phyloP scores from a whole-genome alignment of 2,797 vertebrate genomes.

The Sebastes iracundus region DNA sequence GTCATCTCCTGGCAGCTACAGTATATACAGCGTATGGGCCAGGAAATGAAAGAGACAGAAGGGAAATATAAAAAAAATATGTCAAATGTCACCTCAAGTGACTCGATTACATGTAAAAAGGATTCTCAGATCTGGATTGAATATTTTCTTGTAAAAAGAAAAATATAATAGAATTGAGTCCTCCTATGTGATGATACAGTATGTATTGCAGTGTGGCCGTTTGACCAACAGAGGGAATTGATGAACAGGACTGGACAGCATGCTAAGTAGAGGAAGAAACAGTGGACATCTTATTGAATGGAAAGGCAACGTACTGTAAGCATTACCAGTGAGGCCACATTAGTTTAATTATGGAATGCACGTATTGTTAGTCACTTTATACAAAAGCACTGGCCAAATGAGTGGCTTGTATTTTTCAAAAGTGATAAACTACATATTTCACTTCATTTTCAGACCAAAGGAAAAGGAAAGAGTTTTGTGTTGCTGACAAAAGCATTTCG shows the following conservation, averaged over 20 bases:
- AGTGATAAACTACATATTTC: neutral
- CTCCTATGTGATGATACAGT: neutral
- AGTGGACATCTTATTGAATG: neutral
- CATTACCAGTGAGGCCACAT: neutral
- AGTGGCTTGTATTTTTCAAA: neutral
- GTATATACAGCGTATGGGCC: neutral
- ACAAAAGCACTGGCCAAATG: neutral
- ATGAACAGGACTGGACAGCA: neutral
- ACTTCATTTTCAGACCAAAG: neutral
- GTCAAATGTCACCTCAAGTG: conserved; percentile 5
- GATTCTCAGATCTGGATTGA: neutral
- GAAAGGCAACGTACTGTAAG: neutral
- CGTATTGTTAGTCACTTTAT: neutral
- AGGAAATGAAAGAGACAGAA: conserved; percentile 8
- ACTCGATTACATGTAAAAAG: neutral
- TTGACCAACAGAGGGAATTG: conserved; percentile 21
- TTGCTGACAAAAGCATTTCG: neutral
- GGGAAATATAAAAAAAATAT: conserved; percentile 1
- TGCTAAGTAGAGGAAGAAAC: neutral
- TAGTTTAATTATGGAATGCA: neutral
- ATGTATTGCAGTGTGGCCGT: conserved; percentile 4
- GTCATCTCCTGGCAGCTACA: conserved; percentile 56
- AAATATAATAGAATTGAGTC: neutral
- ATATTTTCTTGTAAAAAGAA: neutral
- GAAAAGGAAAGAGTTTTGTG: neutral